Evolutionary conservation across 2,797 vertebrate genomes (phyloP).

Genomic region (Scarus forsteni): DNA sequence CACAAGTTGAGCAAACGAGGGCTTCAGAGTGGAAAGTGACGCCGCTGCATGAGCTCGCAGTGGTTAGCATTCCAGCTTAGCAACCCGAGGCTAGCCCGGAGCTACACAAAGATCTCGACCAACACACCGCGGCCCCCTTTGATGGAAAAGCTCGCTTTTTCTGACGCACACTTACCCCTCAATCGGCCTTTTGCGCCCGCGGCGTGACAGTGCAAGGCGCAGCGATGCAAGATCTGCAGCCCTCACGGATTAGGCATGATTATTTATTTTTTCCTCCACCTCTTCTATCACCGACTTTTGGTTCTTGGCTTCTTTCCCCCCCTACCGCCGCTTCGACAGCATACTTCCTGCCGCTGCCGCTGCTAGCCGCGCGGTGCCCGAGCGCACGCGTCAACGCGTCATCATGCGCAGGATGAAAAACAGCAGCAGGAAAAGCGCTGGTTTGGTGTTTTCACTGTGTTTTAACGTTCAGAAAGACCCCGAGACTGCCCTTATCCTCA

Average conservation of each 20-base stretch:
- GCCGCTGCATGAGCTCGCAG: constrained; percentile 27
- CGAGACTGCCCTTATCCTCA: neutral
- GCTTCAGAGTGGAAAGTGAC: neutral
- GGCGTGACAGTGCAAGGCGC: constrained; percentile 25
- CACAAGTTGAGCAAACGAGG: fast-evolving
- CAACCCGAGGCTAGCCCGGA: constrained; percentile 66
- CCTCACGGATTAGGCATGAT: constrained; percentile 71
- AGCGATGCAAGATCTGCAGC: constrained; percentile 23
- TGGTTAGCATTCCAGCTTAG: constrained; percentile 54
- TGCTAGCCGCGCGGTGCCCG: constrained; percentile 61
- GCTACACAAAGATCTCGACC: constrained; percentile 87
- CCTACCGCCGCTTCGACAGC: constrained; percentile 63
- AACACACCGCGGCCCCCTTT: constrained; percentile 74
- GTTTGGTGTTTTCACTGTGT: neutral
- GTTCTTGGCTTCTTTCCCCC: constrained; percentile 66
- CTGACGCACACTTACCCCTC: constrained; percentile 75
- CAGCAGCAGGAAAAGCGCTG: constrained; percentile 20
- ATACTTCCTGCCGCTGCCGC: constrained; percentile 82
- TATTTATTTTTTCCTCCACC: constrained; percentile 44
- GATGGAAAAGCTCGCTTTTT: constrained; percentile 62
- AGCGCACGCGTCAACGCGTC: constrained; percentile 66
- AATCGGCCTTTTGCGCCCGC: constrained; percentile 55
- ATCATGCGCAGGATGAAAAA: constrained; percentile 62
- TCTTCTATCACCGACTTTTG: constrained; percentile 65
- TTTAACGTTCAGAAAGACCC: neutral